These are phyloP conservation scores for Astropecten irregularis DNA, from an alignment of 53 echinoderm and acorn worm species.

Conservation along the genomic window DNA sequence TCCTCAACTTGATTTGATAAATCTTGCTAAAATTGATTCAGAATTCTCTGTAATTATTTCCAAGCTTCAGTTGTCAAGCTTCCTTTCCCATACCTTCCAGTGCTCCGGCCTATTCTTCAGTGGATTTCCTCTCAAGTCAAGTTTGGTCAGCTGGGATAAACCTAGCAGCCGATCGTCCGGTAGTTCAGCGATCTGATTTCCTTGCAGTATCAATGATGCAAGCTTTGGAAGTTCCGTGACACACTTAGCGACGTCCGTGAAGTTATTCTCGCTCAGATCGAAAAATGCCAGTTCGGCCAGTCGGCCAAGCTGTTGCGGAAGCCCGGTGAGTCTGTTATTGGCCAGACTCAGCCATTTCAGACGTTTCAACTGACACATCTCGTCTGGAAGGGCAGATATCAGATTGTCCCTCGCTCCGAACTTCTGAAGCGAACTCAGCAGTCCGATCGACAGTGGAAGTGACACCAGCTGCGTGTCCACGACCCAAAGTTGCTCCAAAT, in stretches of 20 bases:
- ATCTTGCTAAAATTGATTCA: too few species aligned
- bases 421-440: conserved; percentile 72
- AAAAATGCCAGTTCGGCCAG: conserved; percentile 73
- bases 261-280: conserved; percentile 83
- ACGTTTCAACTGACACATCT: conserved; percentile 65
- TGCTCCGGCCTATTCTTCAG: conserved; percentile 83
- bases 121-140: conserved; percentile 90
- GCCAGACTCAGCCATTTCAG: conserved; percentile 83
- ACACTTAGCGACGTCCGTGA: conserved; percentile 50
- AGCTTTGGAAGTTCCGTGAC: conserved; percentile 71
- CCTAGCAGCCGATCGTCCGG: conserved; percentile 87
- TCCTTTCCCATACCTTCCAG: conserved; percentile 83
- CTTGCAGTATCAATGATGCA: conserved; percentile 65
- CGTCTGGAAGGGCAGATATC: conserved; percentile 70
- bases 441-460: conserved; percentile 80
- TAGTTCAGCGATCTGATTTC: conserved; percentile 71
- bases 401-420: conserved; percentile 82
- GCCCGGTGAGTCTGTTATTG: conserved; percentile 59
- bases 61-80: too few species aligned
- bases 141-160: conserved; percentile 77
- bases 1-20: too few species aligned
- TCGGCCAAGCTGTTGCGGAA: conserved; percentile 70
- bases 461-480: conserved; percentile 68
- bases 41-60: too few species aligned
- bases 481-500: conserved; percentile 86